Base-by-base conservation (phyloP, 2,113 vertebrate species). In the Rutilus rutilus region DNA sequence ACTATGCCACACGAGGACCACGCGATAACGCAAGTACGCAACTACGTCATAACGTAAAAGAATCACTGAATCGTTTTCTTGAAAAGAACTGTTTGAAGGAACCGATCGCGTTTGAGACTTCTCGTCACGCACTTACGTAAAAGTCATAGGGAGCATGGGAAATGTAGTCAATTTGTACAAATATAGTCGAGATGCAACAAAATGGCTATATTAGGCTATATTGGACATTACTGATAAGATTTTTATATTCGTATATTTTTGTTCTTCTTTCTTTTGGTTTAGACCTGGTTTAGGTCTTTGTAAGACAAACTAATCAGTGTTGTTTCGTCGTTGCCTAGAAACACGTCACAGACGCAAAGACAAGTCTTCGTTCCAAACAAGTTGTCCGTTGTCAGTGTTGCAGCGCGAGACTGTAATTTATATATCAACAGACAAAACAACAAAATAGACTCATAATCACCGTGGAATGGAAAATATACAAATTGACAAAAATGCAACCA, bases 381-480 rank as follows among this genome's bases (percentile, higher is more conserved):
- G 39, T 27, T 27, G 10, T 50, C 69, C 50, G 45, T 7, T 50
- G 6, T 73, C 9, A 42, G 67, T 39, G 67, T 54, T 52, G 5
- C n/a, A 50, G 23, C 7, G 23, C 23, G 21, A 27, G 7, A 19
- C 54, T 11, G 3, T 52, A 10, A 1, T 77, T 27, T 21, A 77
- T 30, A 47, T 27, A 47, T 27, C 1, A 76, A 50, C 5, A 50
- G 19, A 33, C 39, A 82, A 67, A 25, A 21, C n/a, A 23, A 65
- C 25, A 33, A 67, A 36, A 69, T 14, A 64, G 30, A 14, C 12
- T 45, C 6, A 57, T 5, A 52, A 14, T n/a, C 19, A 30, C 7
- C 25, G 9, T 76, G 23, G 19, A 75, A 95, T 95, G 93, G 91
- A 93, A 23, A 86, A 6, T 42, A 82, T 90, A 75, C 2, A 9